Base-by-base conservation (phyloP, 1,140 invertebrate species). In the Drosophila dunni region DNA sequence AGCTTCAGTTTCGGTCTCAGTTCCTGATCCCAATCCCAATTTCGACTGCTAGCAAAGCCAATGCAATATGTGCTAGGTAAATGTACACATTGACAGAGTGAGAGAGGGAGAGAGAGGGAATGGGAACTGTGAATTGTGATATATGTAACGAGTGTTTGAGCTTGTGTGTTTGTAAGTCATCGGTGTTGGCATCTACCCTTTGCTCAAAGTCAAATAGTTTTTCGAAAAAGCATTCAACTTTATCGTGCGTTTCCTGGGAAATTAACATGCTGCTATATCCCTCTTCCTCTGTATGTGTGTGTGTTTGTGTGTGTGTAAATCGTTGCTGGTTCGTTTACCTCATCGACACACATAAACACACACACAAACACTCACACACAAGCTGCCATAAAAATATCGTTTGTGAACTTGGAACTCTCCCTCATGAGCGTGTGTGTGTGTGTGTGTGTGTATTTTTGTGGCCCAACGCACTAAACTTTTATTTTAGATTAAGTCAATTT, bases 401-500 rank as follows among this genome's bases (percentile, higher is more conserved):
- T 75, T 70, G 77, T 70, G 72, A 70, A 63, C 66, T 75, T 75
- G 33, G 53, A 60, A 44, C 29, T 70, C n/a, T 13, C 15, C 60
- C 45, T 2, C 7, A 20, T 48, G 38, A n/a, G 9, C 17, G 24
- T 34, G 42, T 62, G 40, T 57, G 58, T 17, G 42, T 78, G 15
- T 69, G 73, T 68, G 58, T 81, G 63, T 61, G 60, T 67, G n/a
- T 51, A 24, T 57, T 75, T 45, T 63, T 62, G 58, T 61, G 45
- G 45, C 65, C 58, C 64, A 70, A 61, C 65, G 72, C 83, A 82
- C 83, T 88, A 89, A 88, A 88, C 77, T 88, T 88, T 88, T 88
- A 88, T 88, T 88, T 83, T 88, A 88, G 83, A 88, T 88, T 89
- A 88, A 88, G 83, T 88, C 83, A 89, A 88, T 88, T 88, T 89